These are phyloP conservation scores for Aphelinus certus DNA, from an alignment of 1,140 invertebrate genomes.

Conservation along the genomic window DNA sequence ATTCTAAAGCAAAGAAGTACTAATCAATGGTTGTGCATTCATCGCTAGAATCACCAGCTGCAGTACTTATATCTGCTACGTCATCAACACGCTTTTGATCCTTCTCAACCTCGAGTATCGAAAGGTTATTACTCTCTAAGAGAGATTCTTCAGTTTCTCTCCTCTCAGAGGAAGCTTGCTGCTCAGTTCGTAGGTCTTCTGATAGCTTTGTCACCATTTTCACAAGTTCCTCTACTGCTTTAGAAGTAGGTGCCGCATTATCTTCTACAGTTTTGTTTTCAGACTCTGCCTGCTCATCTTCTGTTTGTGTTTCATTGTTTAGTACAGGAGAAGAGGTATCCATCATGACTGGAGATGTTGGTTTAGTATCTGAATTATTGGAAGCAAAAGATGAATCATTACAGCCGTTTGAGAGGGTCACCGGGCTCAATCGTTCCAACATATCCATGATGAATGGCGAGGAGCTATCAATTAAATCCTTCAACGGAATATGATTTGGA, in stretches of 20 bases:
- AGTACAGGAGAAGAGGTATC: neutral
- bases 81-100: neutral
- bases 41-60: constrained; percentile 36
- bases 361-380: neutral
- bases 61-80: neutral
- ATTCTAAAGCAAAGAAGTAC: neutral
- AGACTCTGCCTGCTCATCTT: neutral
- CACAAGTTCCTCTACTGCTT: constrained; percentile 45
- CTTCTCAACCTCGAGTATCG: constrained; percentile 44
- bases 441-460: constrained; percentile 53
- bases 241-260: constrained; percentile 25
- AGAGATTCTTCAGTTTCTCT: too few relatives aligned
- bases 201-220: constrained; percentile 50
- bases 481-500: constrained; percentile 51
- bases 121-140: neutral
- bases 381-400: neutral
- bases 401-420: constrained; percentile 43
- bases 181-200: constrained; percentile 41
- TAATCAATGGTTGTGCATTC: constrained; percentile 45
- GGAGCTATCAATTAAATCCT: constrained; percentile 52
- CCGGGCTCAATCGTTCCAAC: constrained; percentile 45
- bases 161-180: neutral
- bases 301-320: neutral
- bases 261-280: constrained; percentile 18
- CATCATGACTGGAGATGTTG: neutral